Evolutionary conservation across 2,888 invertebrate species (phyloP).

Genomic region (Cylloceria caligata): DNA sequence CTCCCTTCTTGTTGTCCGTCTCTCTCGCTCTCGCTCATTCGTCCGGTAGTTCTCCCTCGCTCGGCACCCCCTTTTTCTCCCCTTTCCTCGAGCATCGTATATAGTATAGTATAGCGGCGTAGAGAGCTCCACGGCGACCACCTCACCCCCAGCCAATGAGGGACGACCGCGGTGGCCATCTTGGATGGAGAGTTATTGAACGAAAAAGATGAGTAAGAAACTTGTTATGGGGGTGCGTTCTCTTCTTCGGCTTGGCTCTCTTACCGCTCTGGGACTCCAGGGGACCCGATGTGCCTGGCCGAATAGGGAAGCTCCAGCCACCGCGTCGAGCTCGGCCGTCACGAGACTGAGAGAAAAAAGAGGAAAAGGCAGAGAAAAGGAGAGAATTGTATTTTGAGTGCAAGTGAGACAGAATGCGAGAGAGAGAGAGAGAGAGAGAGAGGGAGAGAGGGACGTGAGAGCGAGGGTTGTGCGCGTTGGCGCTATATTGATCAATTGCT

Average conservation of each 20-base stretch:
- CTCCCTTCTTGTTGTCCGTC: constrained; percentile 52
- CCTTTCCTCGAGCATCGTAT: constrained; percentile 54
- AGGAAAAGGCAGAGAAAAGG: constrained; percentile 5
- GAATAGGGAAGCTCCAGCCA: constrained; percentile 39
- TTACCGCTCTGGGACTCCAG: constrained; percentile 62
- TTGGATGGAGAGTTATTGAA: constrained; percentile 85
- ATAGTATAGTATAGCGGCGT: constrained; percentile 41
- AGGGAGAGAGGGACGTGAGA: constrained; percentile 70
- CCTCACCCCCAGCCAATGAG: constrained; percentile 85
- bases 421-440: constrained; percentile 40
- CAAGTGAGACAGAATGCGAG: constrained; percentile 27
- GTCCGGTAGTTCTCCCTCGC: constrained; percentile 46
- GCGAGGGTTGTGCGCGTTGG: constrained; percentile 78
- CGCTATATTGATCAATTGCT: constrained; percentile 85
- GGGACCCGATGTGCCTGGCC: constrained; percentile 36
- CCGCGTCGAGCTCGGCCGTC: constrained; percentile 42
- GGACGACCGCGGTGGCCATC: constrained; percentile 85
- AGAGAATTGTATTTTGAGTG: constrained; percentile 42
- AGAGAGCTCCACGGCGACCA: constrained; percentile 79
- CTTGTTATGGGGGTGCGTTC: constrained; percentile 84
- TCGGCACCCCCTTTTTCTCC: constrained; percentile 41
- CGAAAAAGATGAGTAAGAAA: constrained; percentile 85
- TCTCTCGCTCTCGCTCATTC: constrained; percentile 52
- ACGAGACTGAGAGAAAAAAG: background rate
- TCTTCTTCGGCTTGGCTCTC: constrained; percentile 62